Evolutionary conservation across 2,888 invertebrate species (phyloP).

Genomic region (Nymphalis polychloros): DNA sequence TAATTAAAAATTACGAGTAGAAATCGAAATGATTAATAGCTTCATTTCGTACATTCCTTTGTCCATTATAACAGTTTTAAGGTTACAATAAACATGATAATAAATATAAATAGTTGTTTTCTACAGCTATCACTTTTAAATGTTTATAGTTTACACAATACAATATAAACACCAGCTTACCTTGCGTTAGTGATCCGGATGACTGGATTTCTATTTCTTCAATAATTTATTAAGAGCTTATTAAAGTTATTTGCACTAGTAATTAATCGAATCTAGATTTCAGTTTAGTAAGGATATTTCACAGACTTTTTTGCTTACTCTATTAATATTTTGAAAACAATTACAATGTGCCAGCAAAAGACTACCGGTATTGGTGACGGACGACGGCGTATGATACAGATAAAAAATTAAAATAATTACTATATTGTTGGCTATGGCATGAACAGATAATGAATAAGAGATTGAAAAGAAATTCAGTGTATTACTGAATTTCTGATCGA

Average conservation of each 20-base stretch:
- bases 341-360: neutral
- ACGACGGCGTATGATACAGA: neutral
- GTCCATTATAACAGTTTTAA: neutral
- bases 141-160: slow-evolving; percentile 7
- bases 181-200: neutral
- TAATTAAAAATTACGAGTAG: neutral
- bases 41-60: neutral
- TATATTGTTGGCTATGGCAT: neutral
- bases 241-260: too few relatives aligned
- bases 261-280: too few relatives aligned
- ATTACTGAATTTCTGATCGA: too few relatives aligned
- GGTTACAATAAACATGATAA: neutral
- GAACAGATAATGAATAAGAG: too few relatives aligned
- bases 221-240: too few relatives aligned
- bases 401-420: neutral
- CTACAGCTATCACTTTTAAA: neutral
- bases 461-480: too few relatives aligned
- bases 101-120: neutral
- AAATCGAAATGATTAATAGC: neutral
- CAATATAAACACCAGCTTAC: slow-evolving; percentile 2
- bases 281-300: neutral
- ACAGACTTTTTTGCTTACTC: neutral
- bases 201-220: neutral
- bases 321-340: neutral
- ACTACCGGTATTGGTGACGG: neutral